Percentiles rank a stretch among this genome's conserved stretches.
These are phyloP conservation scores for Drosophila prostipennis DNA, from an alignment of 2,888 invertebrate genomes.

Conservation along the genomic window DNA sequence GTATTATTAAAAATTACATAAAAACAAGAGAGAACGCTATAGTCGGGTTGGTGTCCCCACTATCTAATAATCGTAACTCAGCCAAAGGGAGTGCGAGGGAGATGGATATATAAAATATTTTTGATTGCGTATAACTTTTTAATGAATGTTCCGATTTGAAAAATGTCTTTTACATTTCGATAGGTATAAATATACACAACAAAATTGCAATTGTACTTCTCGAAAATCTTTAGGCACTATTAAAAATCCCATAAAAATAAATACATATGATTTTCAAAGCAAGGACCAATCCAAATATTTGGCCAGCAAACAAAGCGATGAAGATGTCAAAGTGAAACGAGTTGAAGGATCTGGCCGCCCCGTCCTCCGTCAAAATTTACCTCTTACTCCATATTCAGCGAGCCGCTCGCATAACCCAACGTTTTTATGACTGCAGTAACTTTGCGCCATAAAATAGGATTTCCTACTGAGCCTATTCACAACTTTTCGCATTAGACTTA, in stretches of 20 bases:
- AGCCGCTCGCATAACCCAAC: slow-evolving; percentile 48
- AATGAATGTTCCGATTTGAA: too few species aligned
- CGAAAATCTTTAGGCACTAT: not conserved
- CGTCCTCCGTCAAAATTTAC: not conserved
- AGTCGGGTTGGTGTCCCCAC: too few species aligned
- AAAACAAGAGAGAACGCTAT: too few species aligned
- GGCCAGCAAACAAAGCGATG: slow-evolving; percentile 8
- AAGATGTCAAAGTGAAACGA: slow-evolving; percentile 28
- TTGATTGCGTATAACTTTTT: too few species aligned
- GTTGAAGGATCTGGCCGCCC: slow-evolving; percentile 10
- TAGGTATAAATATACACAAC: too few species aligned
- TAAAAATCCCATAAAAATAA: slow-evolving; percentile 9
- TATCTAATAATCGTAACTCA: too few species aligned
- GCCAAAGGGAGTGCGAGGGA: too few species aligned
- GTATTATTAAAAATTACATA: slow-evolving; percentile 8
- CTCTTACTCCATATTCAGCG: not conserved
- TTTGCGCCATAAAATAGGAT: slow-evolving; percentile 78
- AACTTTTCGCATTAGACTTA: slow-evolving; percentile 80
- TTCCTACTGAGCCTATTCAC: slow-evolving; percentile 80
- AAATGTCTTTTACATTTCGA: too few species aligned
- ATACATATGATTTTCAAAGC: slow-evolving; percentile 33
- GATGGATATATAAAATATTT: too few species aligned
- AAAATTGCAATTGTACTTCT: too few species aligned
- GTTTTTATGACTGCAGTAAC: slow-evolving; percentile 80
- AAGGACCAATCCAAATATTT: slow-evolving; percentile 28